Conservation (phyloP, 1,140 invertebrate genomes). For the Pseudobourletiella spinata region DNA sequence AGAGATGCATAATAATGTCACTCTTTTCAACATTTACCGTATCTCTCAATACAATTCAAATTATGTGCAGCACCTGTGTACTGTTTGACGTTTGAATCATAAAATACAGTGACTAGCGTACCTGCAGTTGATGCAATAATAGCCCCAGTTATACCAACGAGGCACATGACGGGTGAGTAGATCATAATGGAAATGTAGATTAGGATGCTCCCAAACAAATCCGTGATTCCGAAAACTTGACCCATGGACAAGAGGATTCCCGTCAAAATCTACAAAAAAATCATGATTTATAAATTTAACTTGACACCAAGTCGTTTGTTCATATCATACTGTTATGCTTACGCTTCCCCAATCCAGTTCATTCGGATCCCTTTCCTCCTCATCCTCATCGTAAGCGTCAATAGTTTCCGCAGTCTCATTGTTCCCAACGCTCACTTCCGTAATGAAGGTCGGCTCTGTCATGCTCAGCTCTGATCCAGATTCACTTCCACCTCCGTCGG, state of each 20-base stretch:
- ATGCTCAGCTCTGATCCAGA: not conserved
- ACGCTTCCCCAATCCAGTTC: conserved; percentile 42
- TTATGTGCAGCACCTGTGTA: no score
- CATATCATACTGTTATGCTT: conserved; percentile 6
- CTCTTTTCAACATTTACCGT: not conserved
- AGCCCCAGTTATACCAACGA: conserved; percentile 42
- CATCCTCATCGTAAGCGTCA: not conserved
- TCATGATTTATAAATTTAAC: not conserved
- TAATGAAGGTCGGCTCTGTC: not conserved
- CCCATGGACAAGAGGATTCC: conserved; percentile 42
- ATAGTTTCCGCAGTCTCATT: not conserved
- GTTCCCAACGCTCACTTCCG: not conserved
- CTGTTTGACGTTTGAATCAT: no score
- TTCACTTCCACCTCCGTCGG: not conserved
- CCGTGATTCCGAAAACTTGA: conserved; percentile 42
- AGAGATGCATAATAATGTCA: not conserved
- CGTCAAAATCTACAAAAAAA: conserved; percentile 39
- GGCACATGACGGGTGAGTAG: conserved; percentile 43
- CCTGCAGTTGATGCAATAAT: conserved; percentile 40
- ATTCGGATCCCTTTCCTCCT: not conserved
- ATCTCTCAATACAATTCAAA: no score
- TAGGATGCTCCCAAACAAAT: conserved; percentile 39
- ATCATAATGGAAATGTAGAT: conserved; percentile 43
- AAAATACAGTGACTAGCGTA: conserved; percentile 34
- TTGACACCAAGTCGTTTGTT: not conserved